These are phyloP conservation scores for Drosophila rellima DNA, from an alignment of 2,888 invertebrate species.

Conservation along the genomic window DNA sequence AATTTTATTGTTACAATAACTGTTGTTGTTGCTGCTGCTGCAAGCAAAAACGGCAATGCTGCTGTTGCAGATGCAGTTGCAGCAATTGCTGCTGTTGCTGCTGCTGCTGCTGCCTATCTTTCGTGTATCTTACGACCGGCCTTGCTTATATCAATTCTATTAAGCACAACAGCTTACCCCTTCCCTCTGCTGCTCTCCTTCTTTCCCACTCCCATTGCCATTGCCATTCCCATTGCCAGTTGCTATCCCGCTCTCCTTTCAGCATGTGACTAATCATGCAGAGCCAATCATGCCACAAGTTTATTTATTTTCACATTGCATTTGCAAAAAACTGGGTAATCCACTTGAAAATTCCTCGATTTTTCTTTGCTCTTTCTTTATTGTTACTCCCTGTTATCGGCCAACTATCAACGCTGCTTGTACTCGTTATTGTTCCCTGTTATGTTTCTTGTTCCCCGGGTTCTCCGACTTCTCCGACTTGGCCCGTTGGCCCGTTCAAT, in stretches of 20 bases:
- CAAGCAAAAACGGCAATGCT: constrained; percentile 62
- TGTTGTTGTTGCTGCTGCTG: constrained; percentile 67
- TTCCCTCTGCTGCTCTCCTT: constrained; percentile 5
- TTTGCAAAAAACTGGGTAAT: constrained; percentile 76
- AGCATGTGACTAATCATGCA: constrained; percentile 79
- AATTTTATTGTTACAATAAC: constrained; percentile 81
- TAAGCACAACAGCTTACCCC: constrained; percentile 67
- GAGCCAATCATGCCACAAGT: constrained; percentile 80
- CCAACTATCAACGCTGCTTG: constrained; percentile 72
- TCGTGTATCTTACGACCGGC: constrained; percentile 76
- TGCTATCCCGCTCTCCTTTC: constrained; percentile 46
- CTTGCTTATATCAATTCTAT: constrained; percentile 80
- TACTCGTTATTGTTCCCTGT: constrained; percentile 79
- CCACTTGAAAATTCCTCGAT: constrained; percentile 80
- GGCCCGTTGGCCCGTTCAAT: constrained; percentile 51
- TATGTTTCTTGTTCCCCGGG: constrained; percentile 54
- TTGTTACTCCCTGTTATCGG: constrained; percentile 69
- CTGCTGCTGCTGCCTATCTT: constrained; percentile 64
- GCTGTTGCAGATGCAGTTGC: constrained; percentile 29
- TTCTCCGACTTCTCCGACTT: constrained; percentile 19
- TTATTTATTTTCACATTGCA: constrained; percentile 81
- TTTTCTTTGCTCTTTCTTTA: constrained; percentile 51
- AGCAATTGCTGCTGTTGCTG: constrained; percentile 23
- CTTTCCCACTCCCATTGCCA: neutral
- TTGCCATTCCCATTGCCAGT: neutral